Percentiles rank a stretch among this genome's conserved stretches.
These are phyloP conservation scores for Bagarius yarrelli DNA, from an alignment of 2,113 vertebrate genomes.

Conservation along the genomic window DNA sequence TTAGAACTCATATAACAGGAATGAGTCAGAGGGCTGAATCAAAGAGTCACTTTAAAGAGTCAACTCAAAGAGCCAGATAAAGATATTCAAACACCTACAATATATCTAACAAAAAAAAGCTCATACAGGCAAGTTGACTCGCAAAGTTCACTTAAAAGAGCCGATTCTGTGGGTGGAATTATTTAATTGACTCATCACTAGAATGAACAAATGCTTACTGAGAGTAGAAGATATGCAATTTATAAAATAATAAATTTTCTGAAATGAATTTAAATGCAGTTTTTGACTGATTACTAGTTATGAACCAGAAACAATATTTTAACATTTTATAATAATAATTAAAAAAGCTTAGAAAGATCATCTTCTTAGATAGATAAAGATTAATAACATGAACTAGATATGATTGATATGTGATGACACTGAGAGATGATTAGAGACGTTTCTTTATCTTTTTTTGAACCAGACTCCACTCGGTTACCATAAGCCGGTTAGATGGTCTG, in stretches of 20 bases:
- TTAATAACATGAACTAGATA: neutral
- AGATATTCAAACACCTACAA: neutral
- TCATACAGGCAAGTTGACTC: neutral
- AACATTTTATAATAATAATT: neutral
- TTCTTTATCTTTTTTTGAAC: neutral
- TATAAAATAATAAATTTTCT: neutral
- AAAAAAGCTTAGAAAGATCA: neutral
- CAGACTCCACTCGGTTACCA: neutral
- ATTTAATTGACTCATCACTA: neutral
- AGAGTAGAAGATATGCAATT: neutral
- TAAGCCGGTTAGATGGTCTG: too few relatives aligned
- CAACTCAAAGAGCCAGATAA: neutral
- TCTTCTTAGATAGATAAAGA: neutral
- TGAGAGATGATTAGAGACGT: neutral
- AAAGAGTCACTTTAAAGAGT: neutral
- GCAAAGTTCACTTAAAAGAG: neutral
- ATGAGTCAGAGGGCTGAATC: neutral
- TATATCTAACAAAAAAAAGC: too few relatives aligned
- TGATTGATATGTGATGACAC: neutral
- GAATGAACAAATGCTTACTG: neutral
- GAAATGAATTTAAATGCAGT: neutral
- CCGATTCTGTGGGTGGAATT: neutral
- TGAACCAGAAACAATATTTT: neutral
- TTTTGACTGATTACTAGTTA: neutral
- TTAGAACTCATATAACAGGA: too few relatives aligned